These are phyloP conservation scores for Antheraea assamensis DNA, from an alignment of 2,888 invertebrate genomes.

Conservation along the genomic window DNA sequence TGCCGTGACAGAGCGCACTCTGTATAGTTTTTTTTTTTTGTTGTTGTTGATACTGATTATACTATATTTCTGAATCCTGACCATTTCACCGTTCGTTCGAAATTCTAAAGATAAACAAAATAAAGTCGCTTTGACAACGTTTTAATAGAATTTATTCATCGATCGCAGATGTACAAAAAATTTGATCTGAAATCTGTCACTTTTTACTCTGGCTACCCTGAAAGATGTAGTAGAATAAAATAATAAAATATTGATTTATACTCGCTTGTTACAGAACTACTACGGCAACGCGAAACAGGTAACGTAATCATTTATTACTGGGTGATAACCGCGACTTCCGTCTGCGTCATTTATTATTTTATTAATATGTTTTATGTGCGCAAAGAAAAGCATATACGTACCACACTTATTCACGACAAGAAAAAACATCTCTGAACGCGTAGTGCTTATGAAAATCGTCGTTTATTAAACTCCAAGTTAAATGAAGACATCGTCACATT, in stretches of 20 bases:
- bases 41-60: not conserved
- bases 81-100: not conserved
- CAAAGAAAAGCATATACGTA: no score
- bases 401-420: no score
- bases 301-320: not conserved
- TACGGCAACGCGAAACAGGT: slow-evolving; percentile 1
- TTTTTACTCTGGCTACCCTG: not conserved
- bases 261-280: not conserved
- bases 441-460: no score
- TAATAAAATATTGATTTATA: slow-evolving; percentile 2
- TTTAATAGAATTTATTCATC: slow-evolving; percentile 2
- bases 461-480: no score
- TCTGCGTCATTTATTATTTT: no score
- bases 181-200: not conserved
- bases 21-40: not conserved
- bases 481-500: no score
- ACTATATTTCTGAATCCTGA: not conserved
- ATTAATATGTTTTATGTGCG: no score
- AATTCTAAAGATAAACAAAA: not conserved
- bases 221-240: not conserved
- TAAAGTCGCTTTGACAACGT: not conserved
- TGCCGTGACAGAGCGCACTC: not conserved
- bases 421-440: no score
- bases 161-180: not conserved
- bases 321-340: no score